Conservation (phyloP, 2,888 invertebrate genomes). For the Drosophila kanekoi region DNA sequence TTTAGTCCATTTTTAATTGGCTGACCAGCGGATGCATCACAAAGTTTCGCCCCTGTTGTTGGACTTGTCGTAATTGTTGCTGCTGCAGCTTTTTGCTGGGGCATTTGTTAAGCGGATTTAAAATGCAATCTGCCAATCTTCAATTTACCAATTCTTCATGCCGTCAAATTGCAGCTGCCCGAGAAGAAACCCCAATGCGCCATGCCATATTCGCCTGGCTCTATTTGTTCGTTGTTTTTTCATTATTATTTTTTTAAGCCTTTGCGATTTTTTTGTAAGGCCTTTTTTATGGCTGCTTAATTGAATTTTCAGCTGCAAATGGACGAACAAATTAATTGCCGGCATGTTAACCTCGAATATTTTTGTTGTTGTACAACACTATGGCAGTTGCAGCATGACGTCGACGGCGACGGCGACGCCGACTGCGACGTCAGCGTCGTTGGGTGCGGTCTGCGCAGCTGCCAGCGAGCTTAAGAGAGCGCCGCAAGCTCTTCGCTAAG, state of each 20-base stretch:
- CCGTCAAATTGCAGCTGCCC: conserved; percentile 1
- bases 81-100: conserved; percentile 3
- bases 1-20: conserved; percentile 57
- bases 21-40: conserved; percentile 37
- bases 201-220: neutral
- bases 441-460: conserved; percentile 26
- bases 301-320: conserved; percentile 62
- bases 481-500: conserved; percentile 30
- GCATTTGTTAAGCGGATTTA: conserved; percentile 59
- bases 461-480: conserved; percentile 24
- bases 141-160: conserved; percentile 11
- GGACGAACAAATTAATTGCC: conserved; percentile 64
- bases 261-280: conserved; percentile 2
- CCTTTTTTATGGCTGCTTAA: conserved; percentile 62
- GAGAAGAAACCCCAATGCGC: conserved; percentile 2
- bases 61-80: conserved; percentile 20
- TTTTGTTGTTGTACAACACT: conserved; percentile 41
- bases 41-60: conserved; percentile 11
- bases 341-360: conserved; percentile 62
- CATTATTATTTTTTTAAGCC: neutral
- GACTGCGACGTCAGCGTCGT: conserved; percentile 9
- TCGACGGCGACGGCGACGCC: neutral
- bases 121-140: conserved; percentile 62
- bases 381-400: conserved; percentile 4
- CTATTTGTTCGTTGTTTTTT: neutral